Percentiles rank a stretch among this genome's conserved stretches.
phyloP scores from a whole-genome alignment of 2,797 vertebrate species.

The Cyclopterus lumpus region DNA sequence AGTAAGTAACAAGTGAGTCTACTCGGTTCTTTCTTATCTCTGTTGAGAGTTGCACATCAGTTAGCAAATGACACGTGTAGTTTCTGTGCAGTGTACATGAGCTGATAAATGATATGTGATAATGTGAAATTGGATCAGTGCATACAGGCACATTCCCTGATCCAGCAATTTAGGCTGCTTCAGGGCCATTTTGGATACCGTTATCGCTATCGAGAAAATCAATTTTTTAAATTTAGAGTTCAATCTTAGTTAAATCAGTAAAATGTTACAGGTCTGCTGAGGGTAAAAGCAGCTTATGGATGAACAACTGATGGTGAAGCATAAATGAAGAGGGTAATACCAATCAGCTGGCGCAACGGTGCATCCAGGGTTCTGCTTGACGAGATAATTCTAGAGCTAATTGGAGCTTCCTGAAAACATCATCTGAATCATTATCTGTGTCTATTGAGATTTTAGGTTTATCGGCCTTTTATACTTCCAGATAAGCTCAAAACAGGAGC shows the following conservation, averaged over 20 bases:
- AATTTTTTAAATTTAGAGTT: not conserved
- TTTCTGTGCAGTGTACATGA: not conserved
- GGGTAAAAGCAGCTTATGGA: not conserved
- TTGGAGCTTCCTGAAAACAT: not conserved
- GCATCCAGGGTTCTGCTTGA: not conserved
- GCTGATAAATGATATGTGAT: not conserved
- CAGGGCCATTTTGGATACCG: too few species aligned
- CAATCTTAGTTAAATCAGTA: conserved; percentile 5
- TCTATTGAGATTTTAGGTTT: not conserved
- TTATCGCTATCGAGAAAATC: too few species aligned
- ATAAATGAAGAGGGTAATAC: not conserved
- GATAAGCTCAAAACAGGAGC: not conserved
- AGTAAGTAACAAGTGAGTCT: too few species aligned
- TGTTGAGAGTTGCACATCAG: too few species aligned
- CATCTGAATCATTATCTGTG: not conserved
- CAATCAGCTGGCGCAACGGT: too few species aligned
- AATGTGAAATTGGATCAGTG: not conserved
- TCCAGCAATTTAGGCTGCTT: too few species aligned
- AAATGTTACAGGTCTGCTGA: not conserved
- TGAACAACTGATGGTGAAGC: not conserved
- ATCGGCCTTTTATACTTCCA: not conserved
- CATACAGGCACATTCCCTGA: too few species aligned
- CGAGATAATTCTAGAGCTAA: not conserved
- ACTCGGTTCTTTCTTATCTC: too few species aligned
- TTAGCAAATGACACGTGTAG: not conserved